Conservation (phyloP, 2,797 vertebrate genomes). For the Cryptoprocta ferox region DNA sequence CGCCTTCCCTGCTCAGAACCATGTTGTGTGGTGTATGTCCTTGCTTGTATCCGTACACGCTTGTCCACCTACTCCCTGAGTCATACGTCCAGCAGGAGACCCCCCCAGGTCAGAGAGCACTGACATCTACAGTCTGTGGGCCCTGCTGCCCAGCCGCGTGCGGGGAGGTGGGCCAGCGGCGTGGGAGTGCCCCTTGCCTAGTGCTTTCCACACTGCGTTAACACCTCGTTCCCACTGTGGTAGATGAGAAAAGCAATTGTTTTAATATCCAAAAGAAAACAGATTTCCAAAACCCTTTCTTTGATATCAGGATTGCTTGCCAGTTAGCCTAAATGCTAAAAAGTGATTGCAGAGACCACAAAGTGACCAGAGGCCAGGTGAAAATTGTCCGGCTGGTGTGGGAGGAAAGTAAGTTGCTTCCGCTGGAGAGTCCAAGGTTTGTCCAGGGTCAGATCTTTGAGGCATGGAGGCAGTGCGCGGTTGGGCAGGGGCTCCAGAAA, state of each 20-base stretch:
- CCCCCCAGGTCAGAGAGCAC: not conserved
- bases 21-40: accelerated
- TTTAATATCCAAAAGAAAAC: not conserved
- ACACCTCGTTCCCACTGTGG: not conserved
- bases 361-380: not conserved
- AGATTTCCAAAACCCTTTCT: not conserved
- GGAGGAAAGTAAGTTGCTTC: not conserved
- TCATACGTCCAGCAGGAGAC: not conserved
- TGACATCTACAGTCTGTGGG: not conserved
- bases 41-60: not conserved
- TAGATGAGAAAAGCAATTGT: not conserved
- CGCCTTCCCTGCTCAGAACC: not conserved
- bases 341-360: not conserved
- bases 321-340: not conserved
- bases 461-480: not conserved
- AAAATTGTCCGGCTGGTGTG: not conserved
- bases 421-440: not conserved
- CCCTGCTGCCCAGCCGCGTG: not conserved
- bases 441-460: not conserved
- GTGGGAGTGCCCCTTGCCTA: not conserved
- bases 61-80: not conserved
- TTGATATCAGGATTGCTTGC: not conserved
- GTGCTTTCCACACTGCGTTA: not conserved
- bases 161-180: not conserved
- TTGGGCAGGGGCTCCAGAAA: not conserved